Evolutionary conservation across 2,797 vertebrate genomes (phyloP).

Genomic region (Rhyacichthys aspro): DNA sequence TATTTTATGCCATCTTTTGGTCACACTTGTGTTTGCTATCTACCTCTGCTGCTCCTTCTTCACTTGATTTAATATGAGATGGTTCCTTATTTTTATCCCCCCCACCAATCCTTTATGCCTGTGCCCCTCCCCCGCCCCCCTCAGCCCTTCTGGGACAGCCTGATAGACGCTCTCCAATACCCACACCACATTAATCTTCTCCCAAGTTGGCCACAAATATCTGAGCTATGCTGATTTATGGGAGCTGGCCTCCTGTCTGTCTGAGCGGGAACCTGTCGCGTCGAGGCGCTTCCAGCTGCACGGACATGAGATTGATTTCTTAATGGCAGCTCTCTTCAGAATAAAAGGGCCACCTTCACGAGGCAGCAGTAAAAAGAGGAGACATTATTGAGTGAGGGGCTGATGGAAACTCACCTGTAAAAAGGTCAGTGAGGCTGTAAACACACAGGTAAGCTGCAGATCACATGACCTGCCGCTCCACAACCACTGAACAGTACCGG

Average conservation of each 20-base stretch:
- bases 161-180: slow-evolving; percentile 60
- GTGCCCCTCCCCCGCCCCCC: slow-evolving; percentile 17
- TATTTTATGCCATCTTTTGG: no score
- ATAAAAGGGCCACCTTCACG: slow-evolving; percentile 17
- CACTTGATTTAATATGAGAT: no score
- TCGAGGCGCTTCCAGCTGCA: no score
- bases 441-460: slow-evolving; percentile 35
- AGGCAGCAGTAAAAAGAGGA: no score
- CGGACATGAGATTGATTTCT: slow-evolving; percentile 55
- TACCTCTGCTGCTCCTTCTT: no score
- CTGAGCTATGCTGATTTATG: slow-evolving; percentile 84
- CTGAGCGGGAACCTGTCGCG: no score
- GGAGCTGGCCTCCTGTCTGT: slow-evolving; percentile 46
- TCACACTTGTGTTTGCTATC: no score
- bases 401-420: slow-evolving; percentile 49
- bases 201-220: slow-evolving; percentile 82
- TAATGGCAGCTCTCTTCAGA: slow-evolving; percentile 41
- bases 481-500: no score
- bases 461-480: no score
- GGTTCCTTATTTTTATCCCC: neutral
- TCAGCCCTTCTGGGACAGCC: slow-evolving; percentile 32
- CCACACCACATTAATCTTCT: slow-evolving; percentile 78
- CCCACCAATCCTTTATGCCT: no score
- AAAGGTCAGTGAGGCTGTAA: slow-evolving; percentile 61
- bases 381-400: slow-evolving; percentile 7